Evolutionary conservation across 2,888 invertebrate species (phyloP).

Genomic region (Schizotus pectinicornis): DNA sequence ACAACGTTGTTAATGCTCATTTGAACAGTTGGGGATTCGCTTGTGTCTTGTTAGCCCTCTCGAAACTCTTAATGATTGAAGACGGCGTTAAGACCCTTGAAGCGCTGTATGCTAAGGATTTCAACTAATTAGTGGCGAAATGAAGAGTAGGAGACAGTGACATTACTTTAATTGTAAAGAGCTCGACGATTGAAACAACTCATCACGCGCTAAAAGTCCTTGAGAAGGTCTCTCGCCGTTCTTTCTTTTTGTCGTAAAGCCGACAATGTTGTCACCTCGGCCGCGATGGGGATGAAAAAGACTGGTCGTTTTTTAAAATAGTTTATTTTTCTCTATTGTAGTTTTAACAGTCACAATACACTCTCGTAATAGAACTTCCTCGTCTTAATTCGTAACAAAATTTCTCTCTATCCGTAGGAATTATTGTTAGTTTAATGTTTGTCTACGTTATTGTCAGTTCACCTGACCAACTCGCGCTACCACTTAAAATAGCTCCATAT

Average conservation of each 20-base stretch:
- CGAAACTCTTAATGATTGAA: too few species aligned
- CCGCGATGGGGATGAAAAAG: neutral
- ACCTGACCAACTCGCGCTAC: slow-evolving; percentile 36
- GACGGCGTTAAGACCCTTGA: too few species aligned
- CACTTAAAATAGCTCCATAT: slow-evolving; percentile 28
- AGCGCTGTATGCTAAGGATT: too few species aligned
- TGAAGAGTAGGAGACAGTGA: too few species aligned
- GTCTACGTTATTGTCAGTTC: slow-evolving; percentile 49
- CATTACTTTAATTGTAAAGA: too few species aligned
- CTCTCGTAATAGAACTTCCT: slow-evolving; percentile 46
- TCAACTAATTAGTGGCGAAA: too few species aligned
- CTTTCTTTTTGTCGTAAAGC: neutral
- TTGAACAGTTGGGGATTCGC: too few species aligned
- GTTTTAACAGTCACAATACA: slow-evolving; percentile 53
- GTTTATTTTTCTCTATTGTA: slow-evolving; percentile 47
- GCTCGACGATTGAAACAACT: too few species aligned
- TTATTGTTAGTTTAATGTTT: slow-evolving; percentile 31
- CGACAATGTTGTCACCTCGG: slow-evolving; percentile 1
- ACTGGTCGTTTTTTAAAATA: slow-evolving; percentile 47
- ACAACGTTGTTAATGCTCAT: too few species aligned
- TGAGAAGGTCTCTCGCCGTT: too few species aligned
- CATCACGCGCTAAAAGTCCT: neutral
- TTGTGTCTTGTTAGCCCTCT: too few species aligned
- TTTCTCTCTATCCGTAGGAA: slow-evolving; percentile 29
- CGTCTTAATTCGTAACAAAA: slow-evolving; percentile 42